Evolutionary conservation across 2,113 vertebrate genomes (phyloP).

Genomic region (Ctenomys sociabilis): DNA sequence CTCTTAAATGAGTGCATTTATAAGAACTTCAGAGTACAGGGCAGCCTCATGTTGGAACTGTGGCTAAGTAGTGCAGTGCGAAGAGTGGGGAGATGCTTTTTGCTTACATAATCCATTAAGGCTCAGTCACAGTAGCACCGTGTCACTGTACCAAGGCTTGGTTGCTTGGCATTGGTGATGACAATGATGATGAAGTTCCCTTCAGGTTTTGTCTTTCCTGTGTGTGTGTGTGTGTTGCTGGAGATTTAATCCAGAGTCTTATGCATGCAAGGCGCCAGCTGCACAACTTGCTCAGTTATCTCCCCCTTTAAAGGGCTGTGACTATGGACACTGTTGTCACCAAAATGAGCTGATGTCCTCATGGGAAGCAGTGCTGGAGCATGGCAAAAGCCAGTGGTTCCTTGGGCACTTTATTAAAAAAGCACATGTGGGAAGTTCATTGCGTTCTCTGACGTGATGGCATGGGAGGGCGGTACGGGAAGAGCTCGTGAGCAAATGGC

Average conservation of each 20-base stretch:
- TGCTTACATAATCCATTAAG: background rate
- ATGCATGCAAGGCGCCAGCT: background rate
- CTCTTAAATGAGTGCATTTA: background rate
- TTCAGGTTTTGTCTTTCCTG: background rate
- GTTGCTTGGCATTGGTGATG: background rate
- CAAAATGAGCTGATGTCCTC: background rate
- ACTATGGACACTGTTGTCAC: rapidly evolving
- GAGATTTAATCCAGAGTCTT: background rate
- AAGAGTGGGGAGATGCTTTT: background rate
- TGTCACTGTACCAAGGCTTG: background rate
- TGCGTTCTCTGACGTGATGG: background rate
- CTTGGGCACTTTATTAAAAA: background rate
- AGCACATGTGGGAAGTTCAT: background rate
- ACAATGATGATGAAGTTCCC: background rate
- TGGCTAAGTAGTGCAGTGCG: background rate
- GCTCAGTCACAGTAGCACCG: background rate
- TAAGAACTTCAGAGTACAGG: background rate
- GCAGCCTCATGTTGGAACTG: background rate
- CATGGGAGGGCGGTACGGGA: background rate
- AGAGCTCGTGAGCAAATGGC: background rate
- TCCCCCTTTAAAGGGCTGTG: too few species aligned
- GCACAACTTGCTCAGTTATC: too few species aligned
- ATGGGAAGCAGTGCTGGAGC: background rate
- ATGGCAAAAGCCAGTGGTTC: background rate
- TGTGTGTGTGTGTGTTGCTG: background rate